A percentile compares a stretch with the other conserved stretches of the same genome.
Conservation (phyloP, 2,113 vertebrate species). For the Prietella phreatophila region DNA sequence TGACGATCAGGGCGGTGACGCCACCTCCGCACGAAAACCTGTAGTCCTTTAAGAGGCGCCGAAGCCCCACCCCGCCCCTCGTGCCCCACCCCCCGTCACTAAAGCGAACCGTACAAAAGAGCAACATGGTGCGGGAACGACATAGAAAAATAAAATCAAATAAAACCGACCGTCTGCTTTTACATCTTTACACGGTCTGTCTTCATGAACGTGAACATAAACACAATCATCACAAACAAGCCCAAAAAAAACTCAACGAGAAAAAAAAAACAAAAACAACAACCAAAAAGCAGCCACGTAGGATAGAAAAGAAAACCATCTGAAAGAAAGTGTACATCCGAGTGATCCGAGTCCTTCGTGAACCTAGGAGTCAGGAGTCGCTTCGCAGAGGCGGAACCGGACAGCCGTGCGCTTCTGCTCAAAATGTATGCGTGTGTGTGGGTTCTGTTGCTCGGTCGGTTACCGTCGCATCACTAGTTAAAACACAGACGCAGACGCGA, state of each 20-base stretch:
- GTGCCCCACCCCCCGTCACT: not conserved
- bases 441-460: conserved; percentile 32
- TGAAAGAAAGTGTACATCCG: conserved; percentile 57
- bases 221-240: conserved; percentile 71
- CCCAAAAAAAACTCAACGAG: conserved; percentile 54
- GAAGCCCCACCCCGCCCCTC: not conserved
- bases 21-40: too few species aligned
- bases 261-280: conserved; percentile 44
- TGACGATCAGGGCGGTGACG: not conserved
- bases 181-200: conserved; percentile 47
- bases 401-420: not conserved
- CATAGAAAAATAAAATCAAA: conserved; percentile 77
- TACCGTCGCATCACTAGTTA: conserved; percentile 38
- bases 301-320: conserved; percentile 58
- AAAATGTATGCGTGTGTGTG: not conserved
- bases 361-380: conserved; percentile 48
- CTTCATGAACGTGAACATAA: conserved; percentile 64
- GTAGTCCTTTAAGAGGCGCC: conserved; percentile 52
- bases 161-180: conserved; percentile 60
- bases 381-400: not conserved
- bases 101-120: conserved; percentile 65
- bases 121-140: conserved; percentile 58
- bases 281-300: conserved; percentile 48
- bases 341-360: conserved; percentile 55
- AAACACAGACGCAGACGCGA: conserved; percentile 15